phyloP scores from a whole-genome alignment of 2,888 invertebrate genomes.

The Lamellibrachia columna region DNA sequence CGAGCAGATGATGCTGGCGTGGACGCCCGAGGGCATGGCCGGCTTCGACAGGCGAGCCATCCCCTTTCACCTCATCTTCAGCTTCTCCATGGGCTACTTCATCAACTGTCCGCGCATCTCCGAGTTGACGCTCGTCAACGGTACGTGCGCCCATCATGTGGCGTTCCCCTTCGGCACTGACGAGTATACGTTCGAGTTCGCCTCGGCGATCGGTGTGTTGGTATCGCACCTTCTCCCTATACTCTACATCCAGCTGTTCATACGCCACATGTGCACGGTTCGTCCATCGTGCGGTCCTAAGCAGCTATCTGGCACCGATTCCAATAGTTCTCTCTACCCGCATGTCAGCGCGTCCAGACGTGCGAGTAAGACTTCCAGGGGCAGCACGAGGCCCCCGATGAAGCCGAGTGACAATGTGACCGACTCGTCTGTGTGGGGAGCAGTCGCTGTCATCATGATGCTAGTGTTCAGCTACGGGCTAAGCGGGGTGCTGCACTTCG shows the following conservation, averaged over 20 bases:
- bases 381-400: background rate
- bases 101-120: background rate
- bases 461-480: background rate
- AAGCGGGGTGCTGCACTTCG: background rate
- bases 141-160: background rate
- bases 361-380: no score
- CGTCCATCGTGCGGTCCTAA: background rate
- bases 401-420: background rate
- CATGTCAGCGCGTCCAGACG: no score
- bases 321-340: no score
- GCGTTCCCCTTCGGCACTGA: background rate
- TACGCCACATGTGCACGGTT: background rate
- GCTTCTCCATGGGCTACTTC: background rate
- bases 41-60: background rate
- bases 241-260: background rate
- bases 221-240: background rate
- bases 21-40: background rate
- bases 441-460: background rate
- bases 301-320: background rate
- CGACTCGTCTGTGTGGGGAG: background rate
- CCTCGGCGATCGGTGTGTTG: background rate
- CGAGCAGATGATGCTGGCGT: constrained; percentile 6
- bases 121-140: background rate
- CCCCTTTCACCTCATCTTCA: background rate
- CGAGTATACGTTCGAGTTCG: background rate